Evolutionary conservation across 2,113 vertebrate genomes (phyloP).

Genomic region (Prochilodus magdalenae): DNA sequence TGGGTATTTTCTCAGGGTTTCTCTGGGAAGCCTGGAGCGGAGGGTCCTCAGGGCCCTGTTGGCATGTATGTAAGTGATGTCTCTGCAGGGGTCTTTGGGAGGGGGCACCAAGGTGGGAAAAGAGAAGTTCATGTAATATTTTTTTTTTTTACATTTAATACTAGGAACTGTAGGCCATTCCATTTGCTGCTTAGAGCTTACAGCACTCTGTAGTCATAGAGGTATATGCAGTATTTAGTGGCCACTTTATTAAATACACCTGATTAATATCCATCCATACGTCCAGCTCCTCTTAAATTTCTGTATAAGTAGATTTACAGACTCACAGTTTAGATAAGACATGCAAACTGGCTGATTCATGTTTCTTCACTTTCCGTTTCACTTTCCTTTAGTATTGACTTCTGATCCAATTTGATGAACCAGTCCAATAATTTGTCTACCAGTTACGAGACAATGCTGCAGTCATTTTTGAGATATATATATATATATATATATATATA

Average conservation of each 20-base stretch:
- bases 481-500: no score
- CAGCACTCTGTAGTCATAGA: not conserved
- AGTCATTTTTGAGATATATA: no score
- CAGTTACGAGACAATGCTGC: no score
- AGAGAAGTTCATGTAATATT: not conserved
- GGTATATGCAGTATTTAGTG: not conserved
- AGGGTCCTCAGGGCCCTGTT: constrained; percentile 85
- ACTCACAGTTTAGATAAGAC: no score
- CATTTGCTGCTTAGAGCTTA: not conserved
- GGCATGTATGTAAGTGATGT: constrained; percentile 87
- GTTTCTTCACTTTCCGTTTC: no score
- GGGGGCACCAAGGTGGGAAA: not conserved
- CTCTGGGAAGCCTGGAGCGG: constrained; percentile 80
- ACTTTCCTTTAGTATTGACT: no score
- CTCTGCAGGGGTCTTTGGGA: constrained; percentile 45
- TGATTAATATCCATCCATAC: not conserved
- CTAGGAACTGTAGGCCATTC: not conserved
- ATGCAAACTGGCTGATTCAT: no score
- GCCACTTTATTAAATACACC: no score
- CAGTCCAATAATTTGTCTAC: no score
- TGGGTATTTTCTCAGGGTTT: constrained; percentile 78
- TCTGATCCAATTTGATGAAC: no score
- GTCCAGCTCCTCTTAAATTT: no score
- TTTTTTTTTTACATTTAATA: not conserved
- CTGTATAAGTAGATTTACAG: no score